Base-by-base conservation (phyloP, 2,888 invertebrate species). In the Eledone cirrhosa region DNA sequence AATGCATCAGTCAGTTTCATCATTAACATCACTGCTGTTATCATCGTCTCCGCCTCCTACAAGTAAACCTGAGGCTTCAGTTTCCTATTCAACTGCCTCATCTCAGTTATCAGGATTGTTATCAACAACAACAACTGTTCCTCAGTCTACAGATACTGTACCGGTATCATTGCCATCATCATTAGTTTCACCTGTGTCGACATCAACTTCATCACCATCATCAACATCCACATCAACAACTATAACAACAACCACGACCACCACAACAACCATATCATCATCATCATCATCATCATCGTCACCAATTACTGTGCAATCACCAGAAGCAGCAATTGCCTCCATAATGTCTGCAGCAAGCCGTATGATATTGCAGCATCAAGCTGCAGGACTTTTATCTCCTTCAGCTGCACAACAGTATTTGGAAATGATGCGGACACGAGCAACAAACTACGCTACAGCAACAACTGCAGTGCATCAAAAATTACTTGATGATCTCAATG, bases 401-500 rank as follows among this genome's bases (percentile, higher is more conserved):
- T n/a, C 41, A 14, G 27, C 72, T 19, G 72, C 72, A 2, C 72
- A 72, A 24, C 72, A 72, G 24, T 72, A 72, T 41, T 72, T 72
- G 72, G 72, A 72, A 13, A 72, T 72, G 72, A 72, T 72, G 72
- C 72, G 72, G 41, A 72, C 72, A 31, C 72, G 72, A 41, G 72
- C 72, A 72, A 41, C 72, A 72, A 72, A 72, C 41, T 72, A 72
- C 41, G 72, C 72, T n/a, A 41, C 76, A 13, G 63, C 78, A 63
- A 48, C 75, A n/a, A 75, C 27, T 7, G 47, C 29, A 19, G 74
- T 78, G 41, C 80, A 19, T 29, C 78, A 29, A 77, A 47, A 31
- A 79, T 77, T 19, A 72, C 80, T 72, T 33, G 79, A 78, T 69
- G 85, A 84, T 33, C 72, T 80, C 29, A 78, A 78, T 41, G 88